Evolutionary conservation across 2,888 invertebrate species (phyloP), one percentile per base, ranked within the genome.

Genomic region (Chydorus sphaericus): DNA sequence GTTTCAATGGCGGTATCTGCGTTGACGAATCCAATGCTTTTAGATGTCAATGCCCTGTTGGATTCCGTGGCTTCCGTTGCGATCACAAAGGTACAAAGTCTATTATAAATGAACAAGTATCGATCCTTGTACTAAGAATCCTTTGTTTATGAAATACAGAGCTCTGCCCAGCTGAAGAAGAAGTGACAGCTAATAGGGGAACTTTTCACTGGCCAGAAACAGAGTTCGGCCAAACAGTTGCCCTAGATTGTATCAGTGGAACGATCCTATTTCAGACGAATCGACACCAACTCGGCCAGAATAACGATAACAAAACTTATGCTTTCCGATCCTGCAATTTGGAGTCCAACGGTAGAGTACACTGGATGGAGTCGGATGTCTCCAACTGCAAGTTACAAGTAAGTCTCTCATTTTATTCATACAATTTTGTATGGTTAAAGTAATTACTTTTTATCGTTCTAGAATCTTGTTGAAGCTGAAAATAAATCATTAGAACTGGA

Each of bases 181-280:
- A 28, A 28, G 53, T 28, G 28, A 20, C 55, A 16, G 23, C 20
- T 6, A 31, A 18, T 18, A 55, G 33, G 36, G 60, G 60, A 4
- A 48, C 54, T 31, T 60, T 60, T 56, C 51, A 51, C 30, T 60
- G 60, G 60, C 59, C 59, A 11, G 50, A 54, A 29, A 57, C 57
- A 2, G 55, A 33, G 23, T 54, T 55, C 18, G 60, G 60, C 3
- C 37, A 54, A 29, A 33, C 33, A 16, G 57, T 44, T 44, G 38
- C 54, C 31, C 18, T 59, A 6, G 7, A 57, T 28, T 60, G 60
- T 44, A n/a, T n/a, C n/a, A n/a, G n/a, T n/a, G n/a, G n/a, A n/a
- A n/a, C n/a, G n/a, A n/a, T n/a, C n/a, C n/a, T n/a, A n/a, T n/a
- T n/a, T n/a, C n/a, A n/a, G n/a, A n/a, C n/a, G n/a, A n/a, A n/a